phyloP scores from a whole-genome alignment of 2,797 vertebrate genomes.

The Euthynnus affinis region DNA sequence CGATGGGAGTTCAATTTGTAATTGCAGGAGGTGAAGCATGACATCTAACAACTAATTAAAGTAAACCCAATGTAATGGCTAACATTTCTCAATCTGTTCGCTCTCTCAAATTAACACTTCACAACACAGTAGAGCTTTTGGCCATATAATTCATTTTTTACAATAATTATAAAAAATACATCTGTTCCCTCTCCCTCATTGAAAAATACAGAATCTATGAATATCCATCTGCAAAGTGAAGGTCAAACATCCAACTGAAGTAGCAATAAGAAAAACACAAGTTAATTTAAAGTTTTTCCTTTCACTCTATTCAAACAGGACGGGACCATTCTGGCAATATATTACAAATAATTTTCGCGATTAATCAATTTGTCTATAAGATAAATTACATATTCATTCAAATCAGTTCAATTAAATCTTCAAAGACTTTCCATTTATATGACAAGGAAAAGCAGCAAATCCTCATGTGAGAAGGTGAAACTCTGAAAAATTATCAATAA shows the following conservation, averaged over 20 bases:
- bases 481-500: not conserved
- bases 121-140: not conserved
- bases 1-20: conserved; percentile 51
- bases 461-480: not conserved
- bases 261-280: not conserved
- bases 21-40: conserved; percentile 49
- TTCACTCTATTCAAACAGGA: conserved; percentile 8
- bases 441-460: not conserved
- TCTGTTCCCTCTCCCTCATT: not conserved
- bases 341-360: not conserved
- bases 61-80: conserved; percentile 49
- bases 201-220: not conserved
- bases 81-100: conserved; percentile 23
- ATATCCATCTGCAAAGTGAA: not conserved
- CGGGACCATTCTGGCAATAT: conserved; percentile 8
- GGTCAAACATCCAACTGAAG: not conserved
- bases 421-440: not conserved
- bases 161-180: too few species aligned
- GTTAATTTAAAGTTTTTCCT: not conserved
- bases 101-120: conserved; percentile 28
- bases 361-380: too few species aligned
- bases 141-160: too few species aligned
- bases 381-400: too few species aligned
- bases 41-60: conserved; percentile 58
- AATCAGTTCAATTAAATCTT: too few species aligned